phyloP scores from a whole-genome alignment of 2,113 vertebrate genomes.

The Archocentrus centrarchus region DNA sequence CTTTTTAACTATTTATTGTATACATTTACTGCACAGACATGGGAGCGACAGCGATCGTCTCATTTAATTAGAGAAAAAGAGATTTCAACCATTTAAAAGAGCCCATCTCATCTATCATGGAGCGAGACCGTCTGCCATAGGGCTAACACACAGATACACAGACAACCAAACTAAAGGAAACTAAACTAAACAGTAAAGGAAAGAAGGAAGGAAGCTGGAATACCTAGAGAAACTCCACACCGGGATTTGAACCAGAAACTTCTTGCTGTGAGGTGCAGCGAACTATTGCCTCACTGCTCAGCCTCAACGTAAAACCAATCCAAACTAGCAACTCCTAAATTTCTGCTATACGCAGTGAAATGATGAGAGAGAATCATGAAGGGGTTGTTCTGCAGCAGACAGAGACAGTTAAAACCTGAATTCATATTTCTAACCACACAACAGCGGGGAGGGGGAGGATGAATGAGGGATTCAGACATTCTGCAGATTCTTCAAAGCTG shows the following conservation, averaged over 20 bases:
- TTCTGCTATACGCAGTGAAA: accelerated
- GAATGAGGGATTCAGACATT: neutral
- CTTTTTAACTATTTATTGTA: neutral
- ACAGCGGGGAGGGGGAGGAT: neutral
- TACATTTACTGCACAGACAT: neutral
- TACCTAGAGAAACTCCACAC: neutral
- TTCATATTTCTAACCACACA: slow-evolving; percentile 14
- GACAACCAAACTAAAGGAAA: neutral
- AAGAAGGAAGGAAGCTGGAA: neutral
- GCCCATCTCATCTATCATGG: neutral
- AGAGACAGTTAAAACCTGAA: neutral
- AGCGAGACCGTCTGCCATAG: no score
- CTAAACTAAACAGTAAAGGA: no score
- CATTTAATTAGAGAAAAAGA: no score
- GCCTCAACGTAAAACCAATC: neutral
- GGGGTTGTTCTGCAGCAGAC: neutral
- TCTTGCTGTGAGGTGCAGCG: neutral
- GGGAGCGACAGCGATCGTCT: neutral
- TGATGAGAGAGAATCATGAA: neutral
- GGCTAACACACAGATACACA: neutral
- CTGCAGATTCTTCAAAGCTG: slow-evolving; percentile 44
- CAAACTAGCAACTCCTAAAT: neutral
- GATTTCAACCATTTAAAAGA: neutral
- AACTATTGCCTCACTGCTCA: no score
- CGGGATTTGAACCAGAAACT: neutral